Percentiles rank a stretch among this genome's conserved stretches.
Conservation (phyloP, 1,140 invertebrate species). For the Brachionus sp. region DNA sequence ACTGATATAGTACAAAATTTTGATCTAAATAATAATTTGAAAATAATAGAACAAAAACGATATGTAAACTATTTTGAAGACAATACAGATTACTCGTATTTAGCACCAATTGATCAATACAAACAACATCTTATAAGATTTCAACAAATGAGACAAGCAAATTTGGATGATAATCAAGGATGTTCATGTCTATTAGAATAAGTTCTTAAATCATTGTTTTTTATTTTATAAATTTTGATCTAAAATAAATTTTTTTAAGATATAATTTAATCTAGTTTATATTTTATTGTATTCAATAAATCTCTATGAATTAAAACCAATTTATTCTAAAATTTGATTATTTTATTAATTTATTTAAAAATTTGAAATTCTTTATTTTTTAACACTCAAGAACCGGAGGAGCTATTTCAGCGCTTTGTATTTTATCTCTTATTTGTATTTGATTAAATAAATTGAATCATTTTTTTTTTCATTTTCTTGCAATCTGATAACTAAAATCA, state of each 20-base stretch:
- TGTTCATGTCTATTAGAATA: neutral
- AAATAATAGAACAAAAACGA: constrained; percentile 18
- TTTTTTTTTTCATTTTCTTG: too few species aligned
- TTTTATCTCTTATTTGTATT: too few species aligned
- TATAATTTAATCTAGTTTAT: too few species aligned
- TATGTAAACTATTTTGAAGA: constrained; percentile 19
- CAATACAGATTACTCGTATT: neutral
- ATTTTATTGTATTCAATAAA: too few species aligned
- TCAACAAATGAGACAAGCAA: neutral
- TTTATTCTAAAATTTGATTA: too few species aligned
- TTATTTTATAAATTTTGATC: neutral
- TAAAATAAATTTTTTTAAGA: neutral
- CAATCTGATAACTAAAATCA: too few species aligned
- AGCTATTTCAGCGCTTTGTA: too few species aligned
- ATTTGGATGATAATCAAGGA: neutral
- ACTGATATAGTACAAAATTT: neutral
- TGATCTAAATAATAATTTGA: neutral
- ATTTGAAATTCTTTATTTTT: too few species aligned
- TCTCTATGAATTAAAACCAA: too few species aligned
- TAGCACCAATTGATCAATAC: constrained; percentile 5
- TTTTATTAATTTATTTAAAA: too few species aligned
- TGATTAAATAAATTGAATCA: too few species aligned
- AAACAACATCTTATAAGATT: neutral
- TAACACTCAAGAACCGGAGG: too few species aligned
- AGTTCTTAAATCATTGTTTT: neutral